Percentiles rank a stretch among this genome's conserved stretches.
phyloP scores from a whole-genome alignment of 1,140 invertebrate genomes.

The Chionoecetes opilio region DNA sequence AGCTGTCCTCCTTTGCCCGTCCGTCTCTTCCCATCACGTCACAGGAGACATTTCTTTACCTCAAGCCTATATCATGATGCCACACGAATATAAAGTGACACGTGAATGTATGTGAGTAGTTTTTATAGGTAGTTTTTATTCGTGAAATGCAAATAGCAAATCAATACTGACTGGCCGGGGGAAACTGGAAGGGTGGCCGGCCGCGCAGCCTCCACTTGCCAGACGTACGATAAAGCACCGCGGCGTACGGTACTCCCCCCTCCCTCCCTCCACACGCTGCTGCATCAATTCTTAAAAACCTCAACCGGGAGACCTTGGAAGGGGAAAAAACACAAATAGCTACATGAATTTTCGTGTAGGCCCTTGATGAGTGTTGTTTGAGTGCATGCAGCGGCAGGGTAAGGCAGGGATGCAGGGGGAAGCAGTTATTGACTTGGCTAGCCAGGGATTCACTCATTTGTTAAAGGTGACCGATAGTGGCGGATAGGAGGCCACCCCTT shows the following conservation, averaged over 20 bases:
- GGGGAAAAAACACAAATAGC: background rate
- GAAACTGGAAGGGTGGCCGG: conserved; percentile 51
- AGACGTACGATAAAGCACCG: conserved; percentile 22
- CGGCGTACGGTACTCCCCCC: conserved; percentile 25
- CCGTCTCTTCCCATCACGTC: background rate
- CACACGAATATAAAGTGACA: conserved; percentile 10
- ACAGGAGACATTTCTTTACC: background rate
- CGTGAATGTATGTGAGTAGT: background rate
- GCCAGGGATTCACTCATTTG: conserved; percentile 45
- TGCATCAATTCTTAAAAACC: background rate
- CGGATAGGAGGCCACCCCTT: background rate
- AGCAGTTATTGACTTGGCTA: conserved; percentile 11
- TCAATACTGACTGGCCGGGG: conserved; percentile 71
- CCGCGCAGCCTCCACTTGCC: conserved; percentile 55
- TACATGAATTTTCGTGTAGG: background rate
- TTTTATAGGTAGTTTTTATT: conserved; percentile 46
- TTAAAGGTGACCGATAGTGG: conserved; percentile 59
- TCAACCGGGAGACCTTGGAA: background rate
- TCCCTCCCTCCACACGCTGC: background rate
- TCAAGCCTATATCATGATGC: background rate
- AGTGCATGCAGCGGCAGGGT: background rate
- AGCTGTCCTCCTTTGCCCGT: background rate
- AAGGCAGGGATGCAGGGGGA: background rate
- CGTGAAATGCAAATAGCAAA: conserved; percentile 72
- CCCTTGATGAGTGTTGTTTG: background rate